Base-by-base conservation (phyloP, 2,113 vertebrate species). In the Peromyscus californicus region DNA sequence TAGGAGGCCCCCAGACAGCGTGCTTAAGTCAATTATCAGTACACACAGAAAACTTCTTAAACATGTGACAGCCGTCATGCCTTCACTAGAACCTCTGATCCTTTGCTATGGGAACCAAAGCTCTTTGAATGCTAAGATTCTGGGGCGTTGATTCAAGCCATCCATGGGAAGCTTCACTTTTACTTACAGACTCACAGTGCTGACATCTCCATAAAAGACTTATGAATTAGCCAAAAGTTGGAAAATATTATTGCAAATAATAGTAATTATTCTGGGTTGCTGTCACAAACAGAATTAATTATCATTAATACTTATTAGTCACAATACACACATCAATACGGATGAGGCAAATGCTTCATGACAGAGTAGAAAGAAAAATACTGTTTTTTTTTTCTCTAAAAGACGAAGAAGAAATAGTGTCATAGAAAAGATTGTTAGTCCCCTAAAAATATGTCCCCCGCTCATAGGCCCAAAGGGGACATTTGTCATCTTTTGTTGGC, bases 161-260 rank as follows among this genome's bases (percentile, higher is more conserved):
- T 42, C 24, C 16, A 3, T 29, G n/a, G n/a, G 31, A n/a, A 84
- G 16, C 65, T 84, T 79, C 54, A 51, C 26, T 90, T 96, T 85
- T 69, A 67, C 61, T 91, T 79, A 90, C 51, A 92, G 76, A 83
- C 54, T 59, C 31, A 36, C 1, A 67, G 24, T 36, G 61, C 42
- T n/a, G 29, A n/a, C 57, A 72, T 87, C 80, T 88, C 45, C 83
- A 93, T 57, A 57, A 91, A 51, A 93, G 72, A 90, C 83, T 92
- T 95, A 76, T 84, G 78, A 95, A 82, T 54, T 57, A 63, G 79
- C 57, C 75, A 76, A 85, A 79, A 87, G 67, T 39, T 29, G 39
- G 89, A 94, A 97, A 96, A 96, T 87, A 97, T 75, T 94, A 93
- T 90, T 93, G 90, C n/a, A 70, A 97, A 97, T 87, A 96, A 93